These are phyloP conservation scores for Muscidifurax raptorellus DNA, from an alignment of 1,140 invertebrate genomes.

Conservation along the genomic window DNA sequence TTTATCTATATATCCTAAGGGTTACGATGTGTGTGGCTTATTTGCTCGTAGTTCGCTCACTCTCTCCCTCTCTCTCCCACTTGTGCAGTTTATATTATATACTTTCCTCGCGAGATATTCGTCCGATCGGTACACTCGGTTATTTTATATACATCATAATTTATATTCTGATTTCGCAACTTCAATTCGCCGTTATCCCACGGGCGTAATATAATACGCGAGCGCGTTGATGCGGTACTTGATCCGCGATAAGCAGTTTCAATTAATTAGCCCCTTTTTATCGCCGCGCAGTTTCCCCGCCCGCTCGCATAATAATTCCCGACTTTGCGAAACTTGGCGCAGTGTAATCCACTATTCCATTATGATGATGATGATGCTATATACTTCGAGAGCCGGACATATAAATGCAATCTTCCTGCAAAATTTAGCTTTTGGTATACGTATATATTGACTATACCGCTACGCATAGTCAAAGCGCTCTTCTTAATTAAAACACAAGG, in stretches of 20 bases:
- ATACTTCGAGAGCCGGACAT: background rate
- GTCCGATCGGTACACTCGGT: background rate
- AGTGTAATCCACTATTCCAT: constrained; percentile 61
- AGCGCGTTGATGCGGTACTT: constrained; percentile 37
- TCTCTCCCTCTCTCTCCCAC: background rate
- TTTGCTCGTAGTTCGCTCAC: background rate
- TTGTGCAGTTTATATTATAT: constrained; percentile 20
- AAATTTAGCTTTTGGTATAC: background rate
- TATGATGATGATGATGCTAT: background rate
- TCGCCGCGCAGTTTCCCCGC: background rate
- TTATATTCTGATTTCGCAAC: background rate
- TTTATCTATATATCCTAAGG: background rate
- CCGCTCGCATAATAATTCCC: background rate
- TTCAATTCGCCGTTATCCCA: constrained; percentile 31
- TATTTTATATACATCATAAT: background rate
- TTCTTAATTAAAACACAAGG: constrained; percentile 69
- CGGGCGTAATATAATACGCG: background rate
- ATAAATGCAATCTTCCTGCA: background rate
- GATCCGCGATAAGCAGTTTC: constrained; percentile 41
- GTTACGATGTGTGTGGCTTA: background rate
- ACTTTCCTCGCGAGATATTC: background rate
- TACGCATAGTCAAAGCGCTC: constrained; percentile 37
- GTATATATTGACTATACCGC: no score
- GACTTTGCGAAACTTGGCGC: constrained; percentile 23
- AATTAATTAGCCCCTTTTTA: constrained; percentile 1